phyloP scores from a whole-genome alignment of 1,140 invertebrate genomes.

The Charaxes varanes region DNA sequence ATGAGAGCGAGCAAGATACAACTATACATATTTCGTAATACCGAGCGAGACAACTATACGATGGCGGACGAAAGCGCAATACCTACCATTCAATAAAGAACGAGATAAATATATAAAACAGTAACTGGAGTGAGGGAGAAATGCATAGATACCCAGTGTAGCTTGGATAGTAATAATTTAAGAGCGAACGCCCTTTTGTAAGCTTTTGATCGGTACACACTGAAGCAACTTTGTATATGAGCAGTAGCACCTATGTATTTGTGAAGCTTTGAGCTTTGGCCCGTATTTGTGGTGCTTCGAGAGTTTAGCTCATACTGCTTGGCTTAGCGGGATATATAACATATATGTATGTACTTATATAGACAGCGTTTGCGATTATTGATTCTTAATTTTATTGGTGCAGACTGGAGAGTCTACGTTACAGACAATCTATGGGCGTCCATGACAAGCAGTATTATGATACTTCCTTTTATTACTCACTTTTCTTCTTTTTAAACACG shows the following conservation, averaged over 20 bases:
- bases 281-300: background rate
- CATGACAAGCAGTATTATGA: no score
- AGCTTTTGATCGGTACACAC: conserved; percentile 26
- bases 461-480: no score
- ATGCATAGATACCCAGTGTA: conserved; percentile 44
- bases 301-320: background rate
- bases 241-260: conserved; percentile 9
- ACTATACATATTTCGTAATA: conserved; percentile 12
- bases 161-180: conserved; percentile 60
- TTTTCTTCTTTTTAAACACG: no score
- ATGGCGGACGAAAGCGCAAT: conserved; percentile 63
- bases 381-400: conserved; percentile 3
- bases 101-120: conserved; percentile 24
- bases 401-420: no score
- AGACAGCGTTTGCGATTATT: no score
- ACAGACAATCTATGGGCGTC: no score
- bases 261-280: conserved; percentile 2
- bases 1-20: conserved; percentile 53
- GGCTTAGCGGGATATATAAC: background rate
- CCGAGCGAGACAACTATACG: conserved; percentile 40
- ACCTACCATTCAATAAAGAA: conserved; percentile 31
- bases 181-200: conserved; percentile 50
- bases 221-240: conserved; percentile 18
- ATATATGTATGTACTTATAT: background rate
- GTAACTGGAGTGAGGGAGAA: conserved; percentile 26